These are phyloP conservation scores for Podiceps cristatus DNA, from an alignment of 2,113 vertebrate species.

Conservation along the genomic window DNA sequence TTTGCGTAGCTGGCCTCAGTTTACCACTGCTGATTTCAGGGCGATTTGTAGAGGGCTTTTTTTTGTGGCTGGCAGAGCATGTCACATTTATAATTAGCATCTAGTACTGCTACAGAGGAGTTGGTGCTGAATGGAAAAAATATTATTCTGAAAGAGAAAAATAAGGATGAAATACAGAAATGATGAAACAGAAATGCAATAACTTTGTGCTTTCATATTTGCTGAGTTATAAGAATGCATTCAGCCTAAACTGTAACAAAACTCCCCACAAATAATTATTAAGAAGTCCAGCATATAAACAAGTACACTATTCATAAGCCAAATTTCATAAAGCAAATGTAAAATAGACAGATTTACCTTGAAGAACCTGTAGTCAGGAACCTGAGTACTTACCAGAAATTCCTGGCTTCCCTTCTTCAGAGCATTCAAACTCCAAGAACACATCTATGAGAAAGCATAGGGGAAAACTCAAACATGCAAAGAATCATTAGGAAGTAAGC, in stretches of 20 bases:
- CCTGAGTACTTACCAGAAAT: background rate
- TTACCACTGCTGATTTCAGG: background rate
- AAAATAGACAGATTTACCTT: background rate
- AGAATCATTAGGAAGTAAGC: background rate
- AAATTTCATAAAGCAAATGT: background rate
- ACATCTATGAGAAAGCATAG: background rate
- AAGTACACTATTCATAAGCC: background rate
- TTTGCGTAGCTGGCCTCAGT: background rate
- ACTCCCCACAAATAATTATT: background rate
- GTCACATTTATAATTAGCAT: background rate
- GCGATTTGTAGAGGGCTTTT: background rate
- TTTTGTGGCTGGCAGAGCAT: background rate
- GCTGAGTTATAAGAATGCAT: background rate
- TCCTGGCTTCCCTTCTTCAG: background rate
- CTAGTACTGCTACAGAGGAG: background rate
- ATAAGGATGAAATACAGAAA: background rate
- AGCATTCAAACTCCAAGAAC: background rate
- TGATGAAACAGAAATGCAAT: background rate
- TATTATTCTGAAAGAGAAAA: background rate
- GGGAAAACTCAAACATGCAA: background rate
- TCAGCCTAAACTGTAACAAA: background rate
- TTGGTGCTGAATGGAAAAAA: background rate
- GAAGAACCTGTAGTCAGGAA: background rate
- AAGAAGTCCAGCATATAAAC: background rate
- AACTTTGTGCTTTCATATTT: background rate